A percentile compares a stretch with the other conserved stretches of the same genome.
Conservation (phyloP, 2,888 invertebrate species). For the Amphiduros pacificus region DNA sequence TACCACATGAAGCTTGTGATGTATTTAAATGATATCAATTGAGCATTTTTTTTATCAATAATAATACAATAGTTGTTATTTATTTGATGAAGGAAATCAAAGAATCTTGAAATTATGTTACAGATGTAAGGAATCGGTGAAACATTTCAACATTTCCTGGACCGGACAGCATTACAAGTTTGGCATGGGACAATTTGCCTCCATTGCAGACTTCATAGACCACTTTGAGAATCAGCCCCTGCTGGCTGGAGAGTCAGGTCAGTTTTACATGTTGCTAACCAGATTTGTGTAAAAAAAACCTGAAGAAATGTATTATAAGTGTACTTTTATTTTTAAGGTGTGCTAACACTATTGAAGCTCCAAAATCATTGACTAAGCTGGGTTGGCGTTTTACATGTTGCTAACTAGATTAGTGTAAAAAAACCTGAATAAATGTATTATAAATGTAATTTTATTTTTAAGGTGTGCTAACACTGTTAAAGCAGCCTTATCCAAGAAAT, state of each 20-base stretch:
- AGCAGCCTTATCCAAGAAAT: constrained; percentile 45
- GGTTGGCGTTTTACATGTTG: background rate
- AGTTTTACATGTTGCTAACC: constrained; percentile 1
- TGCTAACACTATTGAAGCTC: too few relatives aligned
- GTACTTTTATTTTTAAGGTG: too few relatives aligned
- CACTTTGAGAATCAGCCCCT: constrained; percentile 54
- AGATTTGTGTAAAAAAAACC: too few relatives aligned
- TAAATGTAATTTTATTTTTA: constrained; percentile 5
- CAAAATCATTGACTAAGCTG: too few relatives aligned
- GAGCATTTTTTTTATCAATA: too few relatives aligned
- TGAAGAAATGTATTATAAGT: too few relatives aligned
- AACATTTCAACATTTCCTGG: constrained; percentile 48
- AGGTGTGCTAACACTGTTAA: constrained; percentile 48
- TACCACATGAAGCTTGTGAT: too few relatives aligned
- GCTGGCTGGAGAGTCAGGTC: constrained; percentile 53
- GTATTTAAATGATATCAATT: too few relatives aligned
- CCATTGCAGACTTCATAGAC: constrained; percentile 42
- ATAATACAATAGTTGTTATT: too few relatives aligned
- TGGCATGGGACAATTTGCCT: constrained; percentile 51
- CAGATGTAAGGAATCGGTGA: constrained; percentile 53
- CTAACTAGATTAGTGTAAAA: too few relatives aligned
- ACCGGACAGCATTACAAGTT: constrained; percentile 41
- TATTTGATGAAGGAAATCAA: too few relatives aligned
- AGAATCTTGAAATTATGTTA: constrained; percentile 2
- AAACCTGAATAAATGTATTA: background rate